Evolutionary conservation across 1,140 invertebrate species (phyloP).

Genomic region (Drosophila paulistorum): DNA sequence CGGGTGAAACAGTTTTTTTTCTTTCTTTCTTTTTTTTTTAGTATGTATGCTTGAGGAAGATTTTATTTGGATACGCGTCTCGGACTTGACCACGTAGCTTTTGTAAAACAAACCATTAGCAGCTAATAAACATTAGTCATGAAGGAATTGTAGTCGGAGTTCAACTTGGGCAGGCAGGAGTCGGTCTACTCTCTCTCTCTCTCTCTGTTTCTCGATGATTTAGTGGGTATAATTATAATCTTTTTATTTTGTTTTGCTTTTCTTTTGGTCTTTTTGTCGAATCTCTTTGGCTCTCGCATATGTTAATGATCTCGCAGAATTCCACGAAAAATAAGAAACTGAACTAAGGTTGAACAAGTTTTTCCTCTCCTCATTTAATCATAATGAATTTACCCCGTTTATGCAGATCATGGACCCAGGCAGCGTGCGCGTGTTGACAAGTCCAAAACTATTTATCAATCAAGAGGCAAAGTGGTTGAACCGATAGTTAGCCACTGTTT

Average conservation of each 20-base stretch:
- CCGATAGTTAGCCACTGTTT: slow-evolving; percentile 45
- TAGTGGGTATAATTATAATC: slow-evolving; percentile 74
- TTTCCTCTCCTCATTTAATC: slow-evolving; percentile 57
- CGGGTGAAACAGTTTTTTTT: slow-evolving; percentile 76
- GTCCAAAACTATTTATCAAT: slow-evolving; percentile 46
- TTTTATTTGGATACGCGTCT: slow-evolving; percentile 16
- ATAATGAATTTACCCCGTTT: slow-evolving; percentile 62
- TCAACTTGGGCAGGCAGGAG: slow-evolving; percentile 12
- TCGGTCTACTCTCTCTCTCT: slow-evolving; percentile 11
- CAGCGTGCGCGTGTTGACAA: slow-evolving; percentile 69
- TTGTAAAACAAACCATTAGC: slow-evolving; percentile 83
- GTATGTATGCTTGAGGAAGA: neutral
- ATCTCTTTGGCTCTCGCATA: slow-evolving; percentile 70
- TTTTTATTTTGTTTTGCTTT: no score
- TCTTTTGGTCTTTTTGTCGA: slow-evolving; percentile 31
- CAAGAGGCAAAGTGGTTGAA: slow-evolving; percentile 36
- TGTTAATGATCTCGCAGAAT: slow-evolving; percentile 77
- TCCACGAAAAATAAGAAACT: slow-evolving; percentile 59
- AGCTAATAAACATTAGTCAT: slow-evolving; percentile 83
- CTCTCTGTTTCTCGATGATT: slow-evolving; percentile 63
- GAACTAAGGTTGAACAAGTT: slow-evolving; percentile 69
- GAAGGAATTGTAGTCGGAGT: slow-evolving; percentile 52
- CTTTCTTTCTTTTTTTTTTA: slow-evolving; percentile 16
- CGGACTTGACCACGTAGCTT: slow-evolving; percentile 64
- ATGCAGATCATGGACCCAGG: slow-evolving; percentile 54